phyloP scores from a whole-genome alignment of 2,888 invertebrate species.

The Cacoxenus indagator region DNA sequence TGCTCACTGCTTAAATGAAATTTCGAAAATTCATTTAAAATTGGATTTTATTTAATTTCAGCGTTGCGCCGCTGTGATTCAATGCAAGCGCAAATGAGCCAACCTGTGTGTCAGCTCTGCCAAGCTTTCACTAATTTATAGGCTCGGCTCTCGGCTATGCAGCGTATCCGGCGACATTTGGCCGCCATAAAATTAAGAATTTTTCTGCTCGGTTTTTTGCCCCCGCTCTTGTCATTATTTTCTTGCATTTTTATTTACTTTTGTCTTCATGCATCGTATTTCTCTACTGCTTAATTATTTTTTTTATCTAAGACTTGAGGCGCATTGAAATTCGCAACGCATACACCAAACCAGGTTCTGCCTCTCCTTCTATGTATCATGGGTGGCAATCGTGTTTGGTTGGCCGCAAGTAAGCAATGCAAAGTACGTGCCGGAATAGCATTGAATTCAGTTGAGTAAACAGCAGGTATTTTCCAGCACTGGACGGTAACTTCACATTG shows the following conservation, averaged over 20 bases:
- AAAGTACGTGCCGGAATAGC: neutral
- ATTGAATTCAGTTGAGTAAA: neutral
- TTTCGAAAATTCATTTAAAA: slow-evolving; percentile 60
- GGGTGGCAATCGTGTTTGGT: neutral
- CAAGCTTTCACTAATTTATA: neutral
- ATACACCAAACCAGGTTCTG: neutral
- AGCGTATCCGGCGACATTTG: slow-evolving; percentile 1
- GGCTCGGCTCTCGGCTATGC: neutral
- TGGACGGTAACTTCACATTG: neutral
- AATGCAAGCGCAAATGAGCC: neutral
- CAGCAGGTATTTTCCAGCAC: neutral
- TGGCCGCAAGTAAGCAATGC: slow-evolving; percentile 9
- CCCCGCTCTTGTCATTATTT: neutral
- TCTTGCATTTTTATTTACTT: neutral
- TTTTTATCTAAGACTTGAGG: too few relatives aligned
- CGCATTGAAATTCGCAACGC: too few relatives aligned
- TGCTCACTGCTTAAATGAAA: slow-evolving; percentile 44
- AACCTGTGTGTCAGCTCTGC: neutral
- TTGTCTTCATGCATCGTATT: too few relatives aligned
- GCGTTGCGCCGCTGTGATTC: neutral
- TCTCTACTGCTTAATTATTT: too few relatives aligned
- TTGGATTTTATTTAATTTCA: slow-evolving; percentile 62
- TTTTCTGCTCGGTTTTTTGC: neutral
- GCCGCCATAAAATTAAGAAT: slow-evolving; percentile 13
- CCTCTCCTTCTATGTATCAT: neutral